phyloP scores from a whole-genome alignment of 2,888 invertebrate species.

The Pristionchus exspectatus region DNA sequence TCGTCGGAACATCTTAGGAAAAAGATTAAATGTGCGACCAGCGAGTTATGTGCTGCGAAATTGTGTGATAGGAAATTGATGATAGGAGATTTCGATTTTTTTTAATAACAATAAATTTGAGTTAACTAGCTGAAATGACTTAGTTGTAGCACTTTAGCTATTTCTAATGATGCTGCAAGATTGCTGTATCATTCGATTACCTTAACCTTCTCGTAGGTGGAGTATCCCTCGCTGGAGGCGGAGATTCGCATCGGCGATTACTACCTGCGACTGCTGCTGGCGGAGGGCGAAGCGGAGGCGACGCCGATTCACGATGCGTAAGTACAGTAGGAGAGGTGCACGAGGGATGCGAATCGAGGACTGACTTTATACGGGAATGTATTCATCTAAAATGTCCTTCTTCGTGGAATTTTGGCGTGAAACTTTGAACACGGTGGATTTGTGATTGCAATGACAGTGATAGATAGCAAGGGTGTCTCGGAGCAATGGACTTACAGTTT shows the following conservation, averaged over 20 bases:
- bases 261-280: slow-evolving; percentile 93
- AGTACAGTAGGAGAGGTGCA: slow-evolving; percentile 53
- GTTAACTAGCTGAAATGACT: no score
- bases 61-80: background rate
- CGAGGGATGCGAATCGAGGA: background rate
- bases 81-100: background rate
- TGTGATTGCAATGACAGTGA: background rate
- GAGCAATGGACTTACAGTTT: background rate
- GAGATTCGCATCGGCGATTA: slow-evolving; percentile 99
- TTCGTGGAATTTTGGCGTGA: background rate
- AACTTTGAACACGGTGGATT: background rate
- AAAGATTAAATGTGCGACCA: background rate
- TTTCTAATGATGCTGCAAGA: no score
- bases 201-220: slow-evolving; percentile 81
- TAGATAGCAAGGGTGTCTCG: background rate
- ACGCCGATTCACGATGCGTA: slow-evolving; percentile 81
- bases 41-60: background rate
- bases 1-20: background rate
- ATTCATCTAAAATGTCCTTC: background rate
- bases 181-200: background rate
- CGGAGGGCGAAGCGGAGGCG: slow-evolving; percentile 85
- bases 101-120: no score
- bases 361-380: background rate
- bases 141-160: no score
- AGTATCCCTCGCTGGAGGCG: slow-evolving; percentile 93